These are phyloP conservation scores for Drosophila lutescens DNA, from an alignment of 2,888 invertebrate species.

Conservation along the genomic window DNA sequence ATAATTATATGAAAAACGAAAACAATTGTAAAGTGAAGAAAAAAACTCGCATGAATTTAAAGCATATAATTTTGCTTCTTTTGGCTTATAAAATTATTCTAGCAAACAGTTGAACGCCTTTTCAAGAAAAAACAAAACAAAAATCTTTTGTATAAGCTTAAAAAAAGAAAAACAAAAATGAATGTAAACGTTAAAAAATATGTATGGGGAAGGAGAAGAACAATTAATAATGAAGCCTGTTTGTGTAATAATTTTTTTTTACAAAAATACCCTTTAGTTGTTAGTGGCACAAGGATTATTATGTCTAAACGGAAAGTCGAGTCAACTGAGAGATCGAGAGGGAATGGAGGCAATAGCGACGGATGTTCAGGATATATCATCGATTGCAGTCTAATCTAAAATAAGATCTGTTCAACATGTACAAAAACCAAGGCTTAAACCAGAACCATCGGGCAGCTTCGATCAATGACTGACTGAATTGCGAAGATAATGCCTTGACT, in stretches of 20 bases:
- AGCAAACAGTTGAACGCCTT: conserved; percentile 50
- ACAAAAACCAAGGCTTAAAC: conserved; percentile 24
- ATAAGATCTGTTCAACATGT: conserved; percentile 26
- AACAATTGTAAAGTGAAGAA: conserved; percentile 37
- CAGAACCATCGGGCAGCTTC: conserved; percentile 23
- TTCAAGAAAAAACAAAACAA: conserved; percentile 32
- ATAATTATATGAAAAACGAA: conserved; percentile 16
- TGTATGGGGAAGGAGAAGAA: conserved; percentile 7
- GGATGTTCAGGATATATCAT: conserved; percentile 1
- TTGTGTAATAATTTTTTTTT: conserved; percentile 19
- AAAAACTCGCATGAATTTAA: conserved; percentile 55
- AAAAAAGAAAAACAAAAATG: conserved; percentile 12
- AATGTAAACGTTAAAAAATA: conserved; percentile 21
- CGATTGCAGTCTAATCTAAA: conserved; percentile 4
- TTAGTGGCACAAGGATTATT: conserved; percentile 22
- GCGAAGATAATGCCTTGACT: conserved; percentile 22
- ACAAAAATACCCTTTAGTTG: conserved; percentile 22
- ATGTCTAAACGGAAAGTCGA: conserved; percentile 11
- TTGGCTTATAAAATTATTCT: conserved; percentile 56
- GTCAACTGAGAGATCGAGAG: conserved; percentile 15
- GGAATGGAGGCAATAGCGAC: conserved; percentile 13
- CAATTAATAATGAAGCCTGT: conserved; percentile 23
- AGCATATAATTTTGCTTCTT: conserved; percentile 58
- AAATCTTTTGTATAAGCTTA: conserved; percentile 40
- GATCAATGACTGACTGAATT: conserved; percentile 32